Percentiles rank a stretch among this genome's conserved stretches.
These are phyloP conservation scores for Taeniopygia guttata DNA, from an alignment of 2,797 vertebrate species.

Conservation along the genomic window DNA sequence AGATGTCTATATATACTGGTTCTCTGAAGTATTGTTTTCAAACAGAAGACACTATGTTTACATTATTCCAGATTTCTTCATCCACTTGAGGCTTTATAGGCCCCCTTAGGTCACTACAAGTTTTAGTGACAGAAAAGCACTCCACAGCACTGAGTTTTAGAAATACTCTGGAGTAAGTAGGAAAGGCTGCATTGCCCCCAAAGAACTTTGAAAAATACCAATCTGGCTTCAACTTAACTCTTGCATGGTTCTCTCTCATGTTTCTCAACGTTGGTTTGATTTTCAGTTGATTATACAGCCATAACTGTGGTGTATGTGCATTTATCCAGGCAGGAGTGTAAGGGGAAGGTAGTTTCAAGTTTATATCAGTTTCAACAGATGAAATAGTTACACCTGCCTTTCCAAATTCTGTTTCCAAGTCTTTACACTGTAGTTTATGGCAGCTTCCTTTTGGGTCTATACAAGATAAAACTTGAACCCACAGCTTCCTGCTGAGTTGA, in stretches of 20 bases:
- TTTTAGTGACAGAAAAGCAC: neutral
- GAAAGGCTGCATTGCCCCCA: neutral
- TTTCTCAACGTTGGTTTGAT: neutral
- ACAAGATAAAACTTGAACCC: neutral
- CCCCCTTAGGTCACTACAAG: neutral
- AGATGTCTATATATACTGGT: neutral
- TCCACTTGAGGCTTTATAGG: neutral
- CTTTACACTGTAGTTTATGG: neutral
- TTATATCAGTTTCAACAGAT: neutral
- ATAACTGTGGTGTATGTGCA: neutral
- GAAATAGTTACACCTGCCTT: neutral
- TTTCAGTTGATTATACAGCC: neutral
- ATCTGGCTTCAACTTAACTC: neutral
- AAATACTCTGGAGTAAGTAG: neutral
- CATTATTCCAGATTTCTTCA: neutral
- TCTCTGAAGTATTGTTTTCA: neutral
- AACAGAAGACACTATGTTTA: neutral
- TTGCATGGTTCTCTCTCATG: neutral
- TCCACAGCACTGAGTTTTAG: neutral
- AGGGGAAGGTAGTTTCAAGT: neutral
- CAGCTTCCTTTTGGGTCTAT: neutral
- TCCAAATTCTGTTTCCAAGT: neutral
- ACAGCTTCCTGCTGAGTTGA: neutral
- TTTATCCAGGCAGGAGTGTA: neutral
- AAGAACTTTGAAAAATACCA: neutral